Evolutionary conservation across 2,888 invertebrate genomes (phyloP).

Genomic region (Agrotis puta): DNA sequence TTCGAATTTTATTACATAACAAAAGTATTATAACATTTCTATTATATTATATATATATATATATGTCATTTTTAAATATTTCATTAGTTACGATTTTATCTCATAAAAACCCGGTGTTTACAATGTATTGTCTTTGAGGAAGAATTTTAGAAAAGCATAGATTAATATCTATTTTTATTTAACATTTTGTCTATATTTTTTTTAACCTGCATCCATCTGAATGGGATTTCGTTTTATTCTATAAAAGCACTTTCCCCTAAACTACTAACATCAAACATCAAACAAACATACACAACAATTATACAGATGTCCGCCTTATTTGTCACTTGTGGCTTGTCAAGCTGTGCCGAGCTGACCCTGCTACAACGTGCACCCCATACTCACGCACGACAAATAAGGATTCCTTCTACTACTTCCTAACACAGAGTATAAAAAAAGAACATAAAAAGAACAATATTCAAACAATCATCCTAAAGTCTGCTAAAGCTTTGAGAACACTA

Average conservation of each 20-base stretch:
- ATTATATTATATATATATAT: constrained; percentile 12
- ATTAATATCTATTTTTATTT: constrained; percentile 56
- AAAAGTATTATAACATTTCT: constrained; percentile 17
- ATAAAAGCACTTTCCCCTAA: constrained; percentile 89
- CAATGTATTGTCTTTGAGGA: constrained; percentile 60
- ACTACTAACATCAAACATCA: constrained; percentile 89
- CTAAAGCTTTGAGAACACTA: constrained; percentile 86
- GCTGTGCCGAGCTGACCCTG: not conserved
- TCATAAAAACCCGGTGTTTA: constrained; percentile 32
- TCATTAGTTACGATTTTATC: constrained; percentile 55
- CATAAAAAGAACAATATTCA: constrained; percentile 69
- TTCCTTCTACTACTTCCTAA: constrained; percentile 67
- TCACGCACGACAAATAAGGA: constrained; percentile 39
- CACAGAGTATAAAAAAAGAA: constrained; percentile 75
- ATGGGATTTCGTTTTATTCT: constrained; percentile 74
- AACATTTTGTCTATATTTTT: constrained; percentile 58
- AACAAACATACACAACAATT: constrained; percentile 78
- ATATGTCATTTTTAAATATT: constrained; percentile 19
- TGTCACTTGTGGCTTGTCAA: constrained; percentile 26
- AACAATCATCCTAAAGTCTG: constrained; percentile 80
- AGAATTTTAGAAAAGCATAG: constrained; percentile 57
- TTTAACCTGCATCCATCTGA: constrained; percentile 68
- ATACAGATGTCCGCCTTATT: constrained; percentile 27
- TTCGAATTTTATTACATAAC: constrained; percentile 7
- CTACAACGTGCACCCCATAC: not conserved